Conservation (phyloP, 2,113 vertebrate species). For the Dascyllus trimaculatus region DNA sequence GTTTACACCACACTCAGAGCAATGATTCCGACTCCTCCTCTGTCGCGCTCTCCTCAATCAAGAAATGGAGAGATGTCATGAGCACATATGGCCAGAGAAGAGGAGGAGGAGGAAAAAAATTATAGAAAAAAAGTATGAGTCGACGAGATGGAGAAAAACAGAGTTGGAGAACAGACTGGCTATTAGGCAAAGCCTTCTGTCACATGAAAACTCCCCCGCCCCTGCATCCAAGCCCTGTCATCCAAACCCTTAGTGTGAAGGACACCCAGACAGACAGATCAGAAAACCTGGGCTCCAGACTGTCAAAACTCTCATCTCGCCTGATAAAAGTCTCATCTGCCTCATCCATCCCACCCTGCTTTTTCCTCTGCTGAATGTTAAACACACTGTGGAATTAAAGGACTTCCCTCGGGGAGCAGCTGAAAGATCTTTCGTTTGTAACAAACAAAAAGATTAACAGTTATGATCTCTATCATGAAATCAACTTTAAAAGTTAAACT, state of each 20-base stretch:
- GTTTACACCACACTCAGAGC: conserved; percentile 35
- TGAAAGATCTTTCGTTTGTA: conserved; percentile 20
- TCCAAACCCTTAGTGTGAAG: conserved; percentile 73
- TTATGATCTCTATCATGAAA: conserved; percentile 21
- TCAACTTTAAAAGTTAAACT: background rate
- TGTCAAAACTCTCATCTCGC: conserved; percentile 65
- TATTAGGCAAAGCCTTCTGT: conserved; percentile 80
- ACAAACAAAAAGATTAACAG: conserved; percentile 36
- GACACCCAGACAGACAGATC: conserved; percentile 69
- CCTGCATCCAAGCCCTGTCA: conserved; percentile 57
- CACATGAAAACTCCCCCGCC: conserved; percentile 55
- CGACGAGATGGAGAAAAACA: conserved; percentile 28
- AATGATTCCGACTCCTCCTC: conserved; percentile 16
- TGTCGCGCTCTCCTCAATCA: conserved; percentile 20
- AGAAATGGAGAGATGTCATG: conserved; percentile 43
- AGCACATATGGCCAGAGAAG: conserved; percentile 42
- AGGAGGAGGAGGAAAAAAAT: conserved; percentile 20
- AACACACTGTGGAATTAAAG: conserved; percentile 48
- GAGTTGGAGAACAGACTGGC: conserved; percentile 73
- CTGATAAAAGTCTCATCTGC: conserved; percentile 61
- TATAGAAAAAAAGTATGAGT: background rate
- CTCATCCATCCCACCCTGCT: conserved; percentile 10
- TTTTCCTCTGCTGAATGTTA: conserved; percentile 54
- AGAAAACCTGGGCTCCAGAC: conserved; percentile 65
- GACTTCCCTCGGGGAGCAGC: conserved; percentile 11